Conservation (phyloP, 2,888 invertebrate species). For the Candidula unifasciata region DNA sequence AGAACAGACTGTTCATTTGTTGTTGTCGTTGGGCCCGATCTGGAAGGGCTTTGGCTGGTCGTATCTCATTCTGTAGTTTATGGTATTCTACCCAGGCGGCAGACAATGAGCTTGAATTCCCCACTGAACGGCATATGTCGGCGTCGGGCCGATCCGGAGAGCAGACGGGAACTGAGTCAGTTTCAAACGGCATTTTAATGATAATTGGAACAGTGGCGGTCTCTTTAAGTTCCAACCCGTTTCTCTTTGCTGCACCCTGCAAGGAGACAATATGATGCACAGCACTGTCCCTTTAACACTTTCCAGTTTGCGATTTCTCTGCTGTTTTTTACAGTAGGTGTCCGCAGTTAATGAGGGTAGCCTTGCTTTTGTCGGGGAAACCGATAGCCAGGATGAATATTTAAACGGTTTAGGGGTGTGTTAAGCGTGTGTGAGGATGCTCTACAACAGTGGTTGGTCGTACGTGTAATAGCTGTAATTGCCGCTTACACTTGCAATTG, state of each 20-base stretch:
- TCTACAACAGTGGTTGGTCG: too few relatives aligned
- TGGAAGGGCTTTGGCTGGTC: slow-evolving; percentile 2
- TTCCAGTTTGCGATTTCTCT: too few relatives aligned
- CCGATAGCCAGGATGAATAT: too few relatives aligned
- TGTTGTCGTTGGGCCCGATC: slow-evolving; percentile 15
- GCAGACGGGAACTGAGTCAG: slow-evolving; percentile 45
- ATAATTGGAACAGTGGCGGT: slow-evolving; percentile 26
- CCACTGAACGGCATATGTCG: slow-evolving; percentile 46
- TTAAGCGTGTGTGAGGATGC: too few relatives aligned
- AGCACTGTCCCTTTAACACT: slow-evolving; percentile 1
- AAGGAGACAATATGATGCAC: neutral
- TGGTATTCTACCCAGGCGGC: slow-evolving; percentile 22
- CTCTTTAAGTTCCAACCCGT: slow-evolving; percentile 38
- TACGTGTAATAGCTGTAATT: too few relatives aligned
- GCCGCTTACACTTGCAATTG: too few relatives aligned
- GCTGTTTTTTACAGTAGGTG: too few relatives aligned
- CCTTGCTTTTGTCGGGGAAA: too few relatives aligned
- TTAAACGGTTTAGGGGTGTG: too few relatives aligned
- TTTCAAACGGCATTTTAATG: slow-evolving; percentile 42
- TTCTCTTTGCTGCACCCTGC: neutral
- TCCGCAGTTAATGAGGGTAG: too few relatives aligned
- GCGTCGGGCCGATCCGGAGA: neutral
- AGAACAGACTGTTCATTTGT: slow-evolving; percentile 43
- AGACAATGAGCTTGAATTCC: slow-evolving; percentile 42
- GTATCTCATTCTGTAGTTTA: slow-evolving; percentile 42